A percentile compares a stretch with the other conserved stretches of the same genome.
Conservation (phyloP, 2,888 invertebrate genomes). For the Andrena marginata region DNA sequence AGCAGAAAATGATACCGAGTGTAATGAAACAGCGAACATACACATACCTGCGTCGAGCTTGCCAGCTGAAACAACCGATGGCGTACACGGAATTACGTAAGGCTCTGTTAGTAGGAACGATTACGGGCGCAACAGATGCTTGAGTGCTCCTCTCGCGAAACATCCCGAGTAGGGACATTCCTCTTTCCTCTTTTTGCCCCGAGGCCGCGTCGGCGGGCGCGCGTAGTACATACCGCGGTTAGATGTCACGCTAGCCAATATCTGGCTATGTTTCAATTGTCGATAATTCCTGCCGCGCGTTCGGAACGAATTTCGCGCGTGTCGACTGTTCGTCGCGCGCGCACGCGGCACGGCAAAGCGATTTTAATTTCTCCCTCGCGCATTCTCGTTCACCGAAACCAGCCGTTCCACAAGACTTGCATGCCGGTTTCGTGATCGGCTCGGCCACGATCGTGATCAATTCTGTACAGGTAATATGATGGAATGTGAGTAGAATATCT, state of each 20-base stretch:
- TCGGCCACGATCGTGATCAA: background rate
- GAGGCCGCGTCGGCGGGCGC: background rate
- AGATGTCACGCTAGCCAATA: constrained; percentile 31
- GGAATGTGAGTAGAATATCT: background rate
- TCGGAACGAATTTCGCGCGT: constrained; percentile 40
- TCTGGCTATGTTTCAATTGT: constrained; percentile 40
- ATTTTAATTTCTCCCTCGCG: constrained; percentile 28
- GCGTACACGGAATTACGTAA: constrained; percentile 36
- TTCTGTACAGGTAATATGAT: background rate
- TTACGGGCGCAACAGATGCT: constrained; percentile 32
- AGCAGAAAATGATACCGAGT: constrained; percentile 42
- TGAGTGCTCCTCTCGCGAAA: constrained; percentile 31
- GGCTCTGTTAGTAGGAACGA: constrained; percentile 36
- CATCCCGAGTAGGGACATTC: constrained; percentile 31
- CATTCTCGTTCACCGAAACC: background rate
- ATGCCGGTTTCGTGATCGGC: constrained; percentile 2
- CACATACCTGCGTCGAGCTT: constrained; percentile 16
- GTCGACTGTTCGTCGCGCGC: constrained; percentile 2
- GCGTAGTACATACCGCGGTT: constrained; percentile 16
- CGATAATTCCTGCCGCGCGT: constrained; percentile 33
- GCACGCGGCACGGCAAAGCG: constrained; percentile 6
- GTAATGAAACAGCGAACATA: constrained; percentile 25
- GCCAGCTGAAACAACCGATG: constrained; percentile 44
- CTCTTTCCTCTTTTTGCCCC: constrained; percentile 28
- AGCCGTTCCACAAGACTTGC: background rate